A percentile compares a stretch with the other conserved stretches of the same genome.
phyloP scores from a whole-genome alignment of 2,888 invertebrate species.

The Metacarcinus magister region DNA sequence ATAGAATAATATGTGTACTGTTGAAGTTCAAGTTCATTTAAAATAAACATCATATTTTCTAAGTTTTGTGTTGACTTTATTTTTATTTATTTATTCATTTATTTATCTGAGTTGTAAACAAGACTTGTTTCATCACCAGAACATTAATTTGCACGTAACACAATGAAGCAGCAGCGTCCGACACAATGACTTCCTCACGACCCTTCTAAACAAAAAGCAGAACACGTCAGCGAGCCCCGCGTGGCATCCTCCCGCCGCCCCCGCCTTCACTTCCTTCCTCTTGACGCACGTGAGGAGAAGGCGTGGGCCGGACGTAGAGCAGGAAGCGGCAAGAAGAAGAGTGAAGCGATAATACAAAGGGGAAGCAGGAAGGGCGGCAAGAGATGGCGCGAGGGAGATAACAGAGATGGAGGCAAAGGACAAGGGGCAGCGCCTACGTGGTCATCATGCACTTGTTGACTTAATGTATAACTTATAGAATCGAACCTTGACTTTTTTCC shows the following conservation, averaged over 20 bases:
- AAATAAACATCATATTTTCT: neutral
- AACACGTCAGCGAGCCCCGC: neutral
- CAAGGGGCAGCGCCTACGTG: neutral
- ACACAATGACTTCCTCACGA: constrained; percentile 32
- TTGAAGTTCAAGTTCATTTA: neutral
- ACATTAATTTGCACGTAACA: neutral
- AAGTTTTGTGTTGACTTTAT: neutral
- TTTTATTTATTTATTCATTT: neutral
- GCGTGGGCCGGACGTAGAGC: constrained; percentile 59
- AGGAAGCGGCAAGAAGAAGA: constrained; percentile 54
- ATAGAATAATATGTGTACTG: neutral
- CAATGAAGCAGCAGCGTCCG: neutral
- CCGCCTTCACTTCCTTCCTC: constrained; percentile 63
- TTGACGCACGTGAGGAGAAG: constrained; percentile 64
- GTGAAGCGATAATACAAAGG: constrained; percentile 34
- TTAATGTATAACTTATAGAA: neutral
- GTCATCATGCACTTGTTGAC: neutral
- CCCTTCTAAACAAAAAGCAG: constrained; percentile 33
- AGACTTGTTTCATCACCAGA: neutral
- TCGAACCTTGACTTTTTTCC: neutral
- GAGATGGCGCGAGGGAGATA: constrained; percentile 5
- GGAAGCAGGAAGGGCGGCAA: constrained; percentile 54
- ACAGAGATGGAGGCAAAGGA: neutral
- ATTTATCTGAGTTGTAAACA: neutral
- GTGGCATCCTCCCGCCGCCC: constrained; percentile 47